Percentiles rank a stretch among this genome's conserved stretches.
Evolutionary conservation across 2,797 vertebrate genomes (phyloP).

Genomic region (Ciconia nigra): DNA sequence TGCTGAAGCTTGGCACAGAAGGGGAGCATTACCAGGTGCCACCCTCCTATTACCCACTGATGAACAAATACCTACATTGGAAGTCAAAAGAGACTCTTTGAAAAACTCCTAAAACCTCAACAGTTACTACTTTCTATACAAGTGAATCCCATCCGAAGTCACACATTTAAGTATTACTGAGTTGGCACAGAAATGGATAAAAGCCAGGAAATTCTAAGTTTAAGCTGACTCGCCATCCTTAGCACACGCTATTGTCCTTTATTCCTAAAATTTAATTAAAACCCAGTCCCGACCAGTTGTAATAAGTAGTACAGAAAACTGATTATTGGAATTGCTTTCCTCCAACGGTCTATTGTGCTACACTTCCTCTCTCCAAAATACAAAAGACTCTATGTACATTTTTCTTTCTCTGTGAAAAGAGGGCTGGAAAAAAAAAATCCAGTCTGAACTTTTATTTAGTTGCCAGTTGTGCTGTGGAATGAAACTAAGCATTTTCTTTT

Average conservation of each 20-base stretch:
- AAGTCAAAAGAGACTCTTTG: conserved; percentile 25
- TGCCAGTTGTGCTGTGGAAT: conserved; percentile 31
- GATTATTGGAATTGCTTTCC: conserved; percentile 82
- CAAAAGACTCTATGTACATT: conserved; percentile 78
- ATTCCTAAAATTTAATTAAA: conserved; percentile 80
- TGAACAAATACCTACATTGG: background rate
- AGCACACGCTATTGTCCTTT: conserved; percentile 69
- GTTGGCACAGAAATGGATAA: conserved; percentile 61
- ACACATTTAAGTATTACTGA: conserved; percentile 62
- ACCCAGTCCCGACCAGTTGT: conserved; percentile 65
- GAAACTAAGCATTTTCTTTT: conserved; percentile 53
- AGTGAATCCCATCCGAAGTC: conserved; percentile 68
- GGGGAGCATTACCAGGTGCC: background rate
- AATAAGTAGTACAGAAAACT: conserved; percentile 74
- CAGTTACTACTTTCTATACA: conserved; percentile 55
- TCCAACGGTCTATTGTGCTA: conserved; percentile 51
- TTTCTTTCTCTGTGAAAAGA: conserved; percentile 56
- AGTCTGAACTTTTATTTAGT: conserved; percentile 61
- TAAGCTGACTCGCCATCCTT: conserved; percentile 67
- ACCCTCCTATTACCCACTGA: background rate
- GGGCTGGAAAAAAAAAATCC: background rate
- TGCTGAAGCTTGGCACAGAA: background rate
- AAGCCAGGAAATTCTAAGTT: conserved; percentile 73
- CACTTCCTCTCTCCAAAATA: conserved; percentile 71
- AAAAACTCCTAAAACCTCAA: conserved; percentile 21